A percentile compares a stretch with the other conserved stretches of the same genome.
These are phyloP conservation scores for Taeniopygia guttata DNA, from an alignment of 2,797 vertebrate species.

Conservation along the genomic window DNA sequence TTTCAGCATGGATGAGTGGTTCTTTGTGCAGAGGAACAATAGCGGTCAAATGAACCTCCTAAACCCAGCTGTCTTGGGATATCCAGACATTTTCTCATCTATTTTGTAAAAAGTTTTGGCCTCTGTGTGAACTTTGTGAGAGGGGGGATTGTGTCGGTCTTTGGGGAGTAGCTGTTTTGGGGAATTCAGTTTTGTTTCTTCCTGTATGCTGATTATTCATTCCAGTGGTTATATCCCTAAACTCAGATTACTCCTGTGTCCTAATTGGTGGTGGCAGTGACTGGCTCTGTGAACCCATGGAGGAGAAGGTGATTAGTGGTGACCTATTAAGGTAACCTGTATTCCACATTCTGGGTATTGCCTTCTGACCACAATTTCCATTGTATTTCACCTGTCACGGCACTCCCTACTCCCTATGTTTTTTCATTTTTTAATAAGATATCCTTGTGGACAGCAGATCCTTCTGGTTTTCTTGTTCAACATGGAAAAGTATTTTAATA, in stretches of 20 bases:
- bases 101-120: background rate
- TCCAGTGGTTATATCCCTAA: background rate
- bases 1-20: background rate
- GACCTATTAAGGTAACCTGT: background rate
- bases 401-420: background rate
- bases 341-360: rapidly evolving
- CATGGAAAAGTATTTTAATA: background rate
- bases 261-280: background rate
- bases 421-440: background rate
- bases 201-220: background rate
- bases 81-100: background rate
- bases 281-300: background rate
- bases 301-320: background rate
- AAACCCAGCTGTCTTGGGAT: background rate
- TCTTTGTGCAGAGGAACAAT: background rate
- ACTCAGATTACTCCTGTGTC: background rate
- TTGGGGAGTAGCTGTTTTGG: background rate
- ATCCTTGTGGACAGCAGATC: background rate
- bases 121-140: background rate
- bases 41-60: rapidly evolving
- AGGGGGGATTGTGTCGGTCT: background rate
- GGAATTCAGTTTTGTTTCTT: background rate
- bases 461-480: background rate
- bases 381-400: background rate
- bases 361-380: background rate